Conservation (phyloP, 2,888 invertebrate species). For the Morinoia aosen region DNA sequence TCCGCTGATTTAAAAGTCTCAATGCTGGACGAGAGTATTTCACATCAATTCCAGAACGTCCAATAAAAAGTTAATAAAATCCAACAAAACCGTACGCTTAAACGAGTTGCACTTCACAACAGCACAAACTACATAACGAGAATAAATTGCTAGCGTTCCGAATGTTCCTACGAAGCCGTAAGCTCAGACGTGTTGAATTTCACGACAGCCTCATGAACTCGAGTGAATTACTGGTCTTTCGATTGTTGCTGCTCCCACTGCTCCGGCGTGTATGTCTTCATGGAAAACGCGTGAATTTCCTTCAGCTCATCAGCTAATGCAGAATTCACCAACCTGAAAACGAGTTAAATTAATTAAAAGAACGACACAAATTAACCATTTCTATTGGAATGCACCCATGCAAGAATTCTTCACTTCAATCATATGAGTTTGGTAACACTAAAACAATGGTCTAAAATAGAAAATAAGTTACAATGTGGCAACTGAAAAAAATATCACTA, state of each 20-base stretch:
- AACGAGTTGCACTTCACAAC: not conserved
- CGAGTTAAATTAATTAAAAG: not conserved
- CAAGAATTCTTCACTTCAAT: no score
- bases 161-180: no score
- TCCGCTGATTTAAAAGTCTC: not conserved
- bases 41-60: not conserved
- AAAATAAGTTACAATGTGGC: no score
- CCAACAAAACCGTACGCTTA: not conserved
- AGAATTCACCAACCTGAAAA: conserved; percentile 84
- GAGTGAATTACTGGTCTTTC: not conserved
- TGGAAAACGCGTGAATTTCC: conserved; percentile 91
- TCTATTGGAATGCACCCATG: not conserved
- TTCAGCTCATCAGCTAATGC: conserved; percentile 86
- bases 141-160: no score
- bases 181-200: not conserved
- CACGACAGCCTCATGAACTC: not conserved
- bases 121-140: not conserved
- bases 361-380: not conserved
- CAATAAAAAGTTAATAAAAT: not conserved
- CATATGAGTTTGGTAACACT: no score
- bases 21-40: not conserved
- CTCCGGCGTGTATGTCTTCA: conserved; percentile 88
- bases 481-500: no score
- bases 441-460: no score
- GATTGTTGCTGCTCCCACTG: conserved; percentile 79